These are phyloP conservation scores for Bimastos eiseni DNA, from an alignment of 2,888 invertebrate genomes.

Conservation along the genomic window DNA sequence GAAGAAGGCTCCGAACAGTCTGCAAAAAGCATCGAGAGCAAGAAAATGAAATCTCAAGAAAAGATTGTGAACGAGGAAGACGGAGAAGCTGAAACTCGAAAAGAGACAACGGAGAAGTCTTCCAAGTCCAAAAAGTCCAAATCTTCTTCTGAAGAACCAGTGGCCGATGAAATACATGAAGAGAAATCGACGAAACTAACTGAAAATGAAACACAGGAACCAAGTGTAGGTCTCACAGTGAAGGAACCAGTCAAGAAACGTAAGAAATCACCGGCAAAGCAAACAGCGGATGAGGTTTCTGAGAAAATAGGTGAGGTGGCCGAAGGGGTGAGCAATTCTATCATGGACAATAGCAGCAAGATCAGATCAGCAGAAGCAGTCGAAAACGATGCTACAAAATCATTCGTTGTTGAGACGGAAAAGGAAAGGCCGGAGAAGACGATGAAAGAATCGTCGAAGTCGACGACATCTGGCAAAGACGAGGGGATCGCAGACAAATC, in stretches of 20 bases:
- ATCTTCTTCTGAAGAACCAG: background rate
- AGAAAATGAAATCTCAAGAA: background rate
- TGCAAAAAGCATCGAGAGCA: background rate
- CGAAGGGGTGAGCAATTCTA: background rate
- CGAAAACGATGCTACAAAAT: background rate
- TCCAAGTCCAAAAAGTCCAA: conserved; percentile 14
- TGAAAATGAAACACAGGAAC: background rate
- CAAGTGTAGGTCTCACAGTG: background rate
- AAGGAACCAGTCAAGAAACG: background rate
- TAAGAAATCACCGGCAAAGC: background rate
- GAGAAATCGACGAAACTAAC: background rate
- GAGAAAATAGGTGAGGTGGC: background rate
- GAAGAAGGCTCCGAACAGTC: background rate
- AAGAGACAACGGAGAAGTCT: background rate
- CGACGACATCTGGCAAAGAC: background rate
- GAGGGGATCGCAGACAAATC: background rate
- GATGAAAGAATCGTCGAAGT: background rate
- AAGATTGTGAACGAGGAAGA: background rate
- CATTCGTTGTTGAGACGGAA: background rate
- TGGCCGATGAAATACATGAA: background rate
- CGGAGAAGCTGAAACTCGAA: background rate
- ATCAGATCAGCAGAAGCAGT: background rate
- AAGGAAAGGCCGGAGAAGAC: background rate
- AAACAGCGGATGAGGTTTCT: background rate
- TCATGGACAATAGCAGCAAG: background rate